Base-by-base conservation (phyloP, 2,113 vertebrate species). In the Apaloderma vittatum region DNA sequence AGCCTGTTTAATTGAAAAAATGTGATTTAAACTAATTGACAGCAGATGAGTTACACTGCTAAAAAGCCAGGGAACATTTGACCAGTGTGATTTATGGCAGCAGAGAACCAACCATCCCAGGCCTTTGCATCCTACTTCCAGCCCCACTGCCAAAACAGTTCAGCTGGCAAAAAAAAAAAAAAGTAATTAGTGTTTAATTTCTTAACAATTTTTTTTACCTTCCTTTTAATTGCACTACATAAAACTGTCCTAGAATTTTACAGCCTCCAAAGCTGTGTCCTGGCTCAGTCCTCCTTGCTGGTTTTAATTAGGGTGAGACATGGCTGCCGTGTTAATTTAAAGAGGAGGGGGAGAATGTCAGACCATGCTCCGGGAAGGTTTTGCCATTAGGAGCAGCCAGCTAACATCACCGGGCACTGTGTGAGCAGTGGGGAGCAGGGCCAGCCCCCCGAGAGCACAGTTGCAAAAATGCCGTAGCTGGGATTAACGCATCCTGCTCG, bases 221-320 rank as follows among this genome's bases (percentile, higher is more conserved):
- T 93, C 95, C 96, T 98, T 98, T 98, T 98, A 98, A 98, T 98
- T 98, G 98, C 95, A 36, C 93, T 95, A 97, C 98, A 98, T 98
- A 98, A 98, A 98, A 96, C 98, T 98, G 98, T 97, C 98, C 98
- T 96, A 98, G 98, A 97, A 97, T 97, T 98, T 98, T 98, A 98
- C 94, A 97, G 97, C 97, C 96, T 97, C 97, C 97, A 96, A 98
- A 97, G 96, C 96, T 88, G 77, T 2, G 7, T n/a, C 84, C 97
- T 93, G 95, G 97, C 94, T 97, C 98, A 96, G 98, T 91, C 93
- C 96, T 95, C 95, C 86, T 96, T 40, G 94, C 98, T 98, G 98
- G 96, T 96, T 98, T 98, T 98, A 97, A 98, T 98, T 98, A 98
- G 96, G 94, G 76, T 52, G 94, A 97, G 96, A 97, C 95, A 97